phyloP scores from a whole-genome alignment of 2,113 vertebrate species.

The Eptesicus fuscus region DNA sequence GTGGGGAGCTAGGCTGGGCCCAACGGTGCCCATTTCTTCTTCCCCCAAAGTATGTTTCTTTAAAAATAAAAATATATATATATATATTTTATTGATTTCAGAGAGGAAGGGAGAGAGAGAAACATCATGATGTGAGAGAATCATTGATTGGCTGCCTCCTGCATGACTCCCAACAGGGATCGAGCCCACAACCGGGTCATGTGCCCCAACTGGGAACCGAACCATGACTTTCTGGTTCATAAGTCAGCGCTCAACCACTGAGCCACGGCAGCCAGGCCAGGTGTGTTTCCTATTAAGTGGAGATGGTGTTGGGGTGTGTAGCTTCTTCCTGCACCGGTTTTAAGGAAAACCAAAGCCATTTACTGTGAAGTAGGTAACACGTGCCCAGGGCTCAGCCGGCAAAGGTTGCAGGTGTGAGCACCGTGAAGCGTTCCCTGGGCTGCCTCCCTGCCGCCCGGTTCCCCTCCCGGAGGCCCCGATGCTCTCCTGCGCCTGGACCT shows the following conservation, averaged over 20 bases:
- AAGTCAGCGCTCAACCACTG: too few species aligned
- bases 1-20: not conserved
- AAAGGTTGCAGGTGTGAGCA: too few species aligned
- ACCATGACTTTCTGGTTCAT: too few species aligned
- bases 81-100: too few species aligned
- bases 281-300: not conserved
- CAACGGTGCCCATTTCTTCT: not conserved
- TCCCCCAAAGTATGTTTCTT: too few species aligned
- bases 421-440: not conserved
- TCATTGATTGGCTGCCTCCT: too few species aligned
- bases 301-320: not conserved
- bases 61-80: too few species aligned
- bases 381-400: not conserved
- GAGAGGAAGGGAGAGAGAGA: too few species aligned
- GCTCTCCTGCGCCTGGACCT: rapidly evolving
- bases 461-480: not conserved
- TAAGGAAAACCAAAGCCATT: not conserved
- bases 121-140: too few species aligned
- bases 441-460: not conserved
- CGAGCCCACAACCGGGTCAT: too few species aligned
- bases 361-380: not conserved
- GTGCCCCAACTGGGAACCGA: too few species aligned
- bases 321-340: not conserved
- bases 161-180: too few species aligned
- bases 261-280: not conserved